These are phyloP conservation scores for Apeltes quadracus DNA, from an alignment of 2,113 vertebrate species.

Conservation along the genomic window DNA sequence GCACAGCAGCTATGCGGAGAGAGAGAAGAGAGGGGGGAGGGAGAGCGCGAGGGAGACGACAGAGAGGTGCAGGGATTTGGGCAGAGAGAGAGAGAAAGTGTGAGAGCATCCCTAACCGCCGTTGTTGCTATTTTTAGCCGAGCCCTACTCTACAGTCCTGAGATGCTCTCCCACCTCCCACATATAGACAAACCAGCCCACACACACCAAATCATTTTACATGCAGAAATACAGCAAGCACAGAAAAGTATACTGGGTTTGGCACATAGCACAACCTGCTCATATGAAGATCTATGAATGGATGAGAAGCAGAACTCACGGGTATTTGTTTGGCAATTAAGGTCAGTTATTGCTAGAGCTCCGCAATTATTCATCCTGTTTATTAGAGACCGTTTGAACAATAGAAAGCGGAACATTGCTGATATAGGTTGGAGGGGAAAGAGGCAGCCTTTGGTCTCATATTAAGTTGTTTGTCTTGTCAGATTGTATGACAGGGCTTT, in stretches of 20 bases:
- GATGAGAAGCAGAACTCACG: slow-evolving; percentile 37
- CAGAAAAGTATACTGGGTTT: slow-evolving; percentile 6
- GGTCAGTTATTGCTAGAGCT: slow-evolving; percentile 47
- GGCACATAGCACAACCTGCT: slow-evolving; percentile 12
- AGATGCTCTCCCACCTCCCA: slow-evolving; percentile 70
- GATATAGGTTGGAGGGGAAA: slow-evolving; percentile 13
- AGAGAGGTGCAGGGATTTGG: slow-evolving; percentile 72
- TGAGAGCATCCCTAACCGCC: slow-evolving; percentile 72
- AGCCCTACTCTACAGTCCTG: slow-evolving; percentile 70
- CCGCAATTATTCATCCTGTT: slow-evolving; percentile 61
- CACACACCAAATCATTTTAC: slow-evolving; percentile 44
- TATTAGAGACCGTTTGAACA: slow-evolving; percentile 34
- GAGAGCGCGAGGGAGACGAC: slow-evolving; percentile 53
- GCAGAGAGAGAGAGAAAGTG: slow-evolving; percentile 47
- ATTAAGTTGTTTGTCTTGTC: slow-evolving; percentile 86
- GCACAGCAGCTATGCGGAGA: slow-evolving; percentile 65
- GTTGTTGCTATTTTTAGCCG: slow-evolving; percentile 75
- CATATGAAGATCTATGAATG: slow-evolving; percentile 48
- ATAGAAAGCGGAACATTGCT: slow-evolving; percentile 57
- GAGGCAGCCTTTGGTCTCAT: slow-evolving; percentile 60
- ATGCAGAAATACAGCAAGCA: slow-evolving; percentile 27
- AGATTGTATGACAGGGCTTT: slow-evolving; percentile 78
- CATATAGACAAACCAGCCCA: slow-evolving; percentile 54
- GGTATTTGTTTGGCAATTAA: slow-evolving; percentile 46
- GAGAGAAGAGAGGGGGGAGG: slow-evolving; percentile 23